Base-by-base conservation (phyloP, 1,140 invertebrate species). In the Heliconius eleuchia region DNA sequence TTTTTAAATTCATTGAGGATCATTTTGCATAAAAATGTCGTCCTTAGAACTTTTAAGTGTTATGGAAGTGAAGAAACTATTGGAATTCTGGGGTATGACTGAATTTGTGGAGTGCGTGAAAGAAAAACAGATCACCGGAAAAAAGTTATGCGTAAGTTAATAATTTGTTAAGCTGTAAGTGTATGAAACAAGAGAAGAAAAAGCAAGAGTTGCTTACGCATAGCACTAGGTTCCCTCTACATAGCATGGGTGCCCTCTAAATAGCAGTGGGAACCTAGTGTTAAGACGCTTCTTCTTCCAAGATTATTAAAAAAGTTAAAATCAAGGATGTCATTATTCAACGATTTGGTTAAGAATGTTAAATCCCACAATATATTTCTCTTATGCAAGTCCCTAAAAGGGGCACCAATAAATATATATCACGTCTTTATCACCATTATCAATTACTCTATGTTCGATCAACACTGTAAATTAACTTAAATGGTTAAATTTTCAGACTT, bases 71-170 rank as follows among this genome's bases (percentile, higher is more conserved):
- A 75, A 87, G 4, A 83, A 80, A n/a, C 60, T 92, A 23, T 78
- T 95, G 9, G 79, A 91, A 52, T 78, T 52, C 27, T 90, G 88
- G 80, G 86, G 89, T 19, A 80, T 93, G 77, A 76, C 82, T 13
- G 94, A 95, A 71, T 94, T 90, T 72, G 80, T 85, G 13, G 86
- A 86, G 23, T 93, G 93, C 71, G 86, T 89, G 2, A 86, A 82
- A 39, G 89, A 90, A 52, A 92, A 89, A 76, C 13, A 83, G 0
- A 76, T 95, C 8, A 86, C 93, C 75, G 94, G 94, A 27, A 83
- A 80, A 72, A 91, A 88, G 76, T 80, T 95, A 80, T 66, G 88
- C 81, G 94, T 94, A 73, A 91, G 91, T 85, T 19, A 39, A 6
- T 16, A 46, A 46, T 46, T 46, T 46, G 42, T 46, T 16, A 46